phyloP scores from a whole-genome alignment of 2,797 vertebrate species.

The Fundulus diaphanus region DNA sequence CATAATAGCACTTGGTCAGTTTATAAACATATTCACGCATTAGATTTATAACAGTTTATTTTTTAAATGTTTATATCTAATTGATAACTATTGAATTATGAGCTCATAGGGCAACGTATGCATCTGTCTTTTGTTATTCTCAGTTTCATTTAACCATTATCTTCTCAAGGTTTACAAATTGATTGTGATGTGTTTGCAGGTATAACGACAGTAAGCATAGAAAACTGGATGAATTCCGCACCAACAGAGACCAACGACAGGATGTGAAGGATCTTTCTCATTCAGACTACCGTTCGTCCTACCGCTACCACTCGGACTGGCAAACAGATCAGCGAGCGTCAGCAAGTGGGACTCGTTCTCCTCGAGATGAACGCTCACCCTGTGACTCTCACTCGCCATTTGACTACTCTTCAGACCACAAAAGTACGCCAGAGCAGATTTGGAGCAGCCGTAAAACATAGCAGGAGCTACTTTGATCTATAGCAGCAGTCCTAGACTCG shows the following conservation, averaged over 20 bases:
- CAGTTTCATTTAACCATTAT: background rate
- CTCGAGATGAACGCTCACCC: conserved; percentile 91
- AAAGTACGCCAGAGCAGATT: conserved; percentile 95
- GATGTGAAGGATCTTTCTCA: conserved; percentile 91
- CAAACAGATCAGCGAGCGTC: conserved; percentile 91
- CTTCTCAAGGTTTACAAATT: background rate
- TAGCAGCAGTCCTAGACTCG: conserved; percentile 90
- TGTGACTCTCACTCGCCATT: conserved; percentile 94
- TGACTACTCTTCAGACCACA: conserved; percentile 95
- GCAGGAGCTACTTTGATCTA: conserved; percentile 76
- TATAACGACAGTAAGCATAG: conserved; percentile 91
- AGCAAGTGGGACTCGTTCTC: conserved; percentile 89
- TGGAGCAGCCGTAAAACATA: conserved; percentile 98
- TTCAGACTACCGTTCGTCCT: conserved; percentile 84
- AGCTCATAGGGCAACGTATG: background rate
- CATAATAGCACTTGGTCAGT: background rate
- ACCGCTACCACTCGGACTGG: conserved; percentile 96
- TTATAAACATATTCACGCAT: background rate
- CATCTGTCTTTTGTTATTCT: background rate
- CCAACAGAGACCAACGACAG: conserved; percentile 89
- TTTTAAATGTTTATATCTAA: background rate
- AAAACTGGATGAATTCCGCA: conserved; percentile 92
- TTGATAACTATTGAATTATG: background rate
- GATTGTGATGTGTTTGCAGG: conserved; percentile 48
- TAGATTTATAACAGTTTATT: background rate